Conservation (phyloP, 1,140 invertebrate species). For the Orius insidiosus region DNA sequence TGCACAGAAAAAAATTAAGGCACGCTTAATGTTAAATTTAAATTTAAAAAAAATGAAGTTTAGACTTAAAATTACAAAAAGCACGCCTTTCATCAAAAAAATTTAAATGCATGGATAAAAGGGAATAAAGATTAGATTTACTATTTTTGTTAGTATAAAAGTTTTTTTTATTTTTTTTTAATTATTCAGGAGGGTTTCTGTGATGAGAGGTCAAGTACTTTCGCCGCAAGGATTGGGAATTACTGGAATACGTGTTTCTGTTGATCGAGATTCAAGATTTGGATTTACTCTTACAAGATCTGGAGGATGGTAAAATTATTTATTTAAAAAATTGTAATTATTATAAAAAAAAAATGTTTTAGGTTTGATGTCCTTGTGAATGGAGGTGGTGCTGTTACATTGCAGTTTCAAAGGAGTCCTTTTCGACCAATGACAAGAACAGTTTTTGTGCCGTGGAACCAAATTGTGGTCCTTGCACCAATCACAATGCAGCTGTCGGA, state of each 20-base stretch:
- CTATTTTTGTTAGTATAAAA: not conserved
- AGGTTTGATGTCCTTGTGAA: slow-evolving; percentile 98
- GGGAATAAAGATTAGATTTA: not conserved
- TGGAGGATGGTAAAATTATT: slow-evolving; percentile 89
- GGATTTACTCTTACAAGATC: slow-evolving; percentile 89
- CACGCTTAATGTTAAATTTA: no score
- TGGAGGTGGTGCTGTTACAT: slow-evolving; percentile 91
- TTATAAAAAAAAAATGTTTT: no score
- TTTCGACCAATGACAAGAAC: slow-evolving; percentile 71
- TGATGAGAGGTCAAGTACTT: slow-evolving; percentile 91
- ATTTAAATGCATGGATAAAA: not conserved
- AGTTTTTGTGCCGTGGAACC: slow-evolving; percentile 88
- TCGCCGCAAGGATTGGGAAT: slow-evolving; percentile 85
- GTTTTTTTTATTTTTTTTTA: slow-evolving; percentile 7
- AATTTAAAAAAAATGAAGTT: no score
- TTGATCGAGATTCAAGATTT: slow-evolving; percentile 80
- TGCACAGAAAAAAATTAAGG: no score
- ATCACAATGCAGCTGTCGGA: slow-evolving; percentile 71
- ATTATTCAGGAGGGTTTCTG: slow-evolving; percentile 80
- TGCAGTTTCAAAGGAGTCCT: slow-evolving; percentile 88
- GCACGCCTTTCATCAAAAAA: no score
- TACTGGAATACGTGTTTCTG: slow-evolving; percentile 89
- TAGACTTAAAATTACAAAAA: no score
- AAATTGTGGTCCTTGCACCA: slow-evolving; percentile 76
- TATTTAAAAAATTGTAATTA: no score